Evolutionary conservation across 2,888 invertebrate species (phyloP), one percentile per base, ranked within the genome.

Genomic region (Drepana falcataria): DNA sequence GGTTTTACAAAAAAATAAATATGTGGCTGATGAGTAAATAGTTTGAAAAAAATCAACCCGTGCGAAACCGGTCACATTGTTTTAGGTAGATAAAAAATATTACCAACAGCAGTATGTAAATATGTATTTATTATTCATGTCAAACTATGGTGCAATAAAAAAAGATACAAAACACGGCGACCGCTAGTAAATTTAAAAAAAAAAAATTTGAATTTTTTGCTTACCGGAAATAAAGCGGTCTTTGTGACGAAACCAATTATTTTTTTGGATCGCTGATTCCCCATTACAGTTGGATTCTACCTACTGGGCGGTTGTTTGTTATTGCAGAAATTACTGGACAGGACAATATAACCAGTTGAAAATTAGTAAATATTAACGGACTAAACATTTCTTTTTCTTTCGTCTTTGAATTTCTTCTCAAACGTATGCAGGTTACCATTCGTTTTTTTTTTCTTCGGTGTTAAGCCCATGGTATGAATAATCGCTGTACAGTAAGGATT

Each of bases 171-270:
- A 55, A 53, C 55, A 54, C 48, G 44, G 44, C 54, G 49, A 41
- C 5, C 55, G 35, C 44, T 41, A 35, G 47, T 34, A 41, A 49
- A 40, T 55, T 52, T 59, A 56, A 60, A 57, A 57, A 61, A 63
- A 63, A 65, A 57, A 54, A 68, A 64, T 73, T 73, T 69, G 68
- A 76, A 79, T 77, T 69, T 77, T 74, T 75, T 66, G 65, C 66
- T 74, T 71, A 79, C 79, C 78, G 75, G 74, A 78, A 81, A 80
- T 79, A 82, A 73, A 78, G 73, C 59, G 60, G 69, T 73, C 76
- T 81, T 85, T 85, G 81, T 81, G 69, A 63, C 69, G 57, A 78
- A 80, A 79, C 80, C 87, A 87, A 88, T 87, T 87, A 86, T 87
- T 85, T 87, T 87, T 87, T 80, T 85, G 82, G 82, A 84, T 82